These are phyloP conservation scores for Euproctis similis DNA, from an alignment of 2,888 invertebrate genomes.

Conservation along the genomic window DNA sequence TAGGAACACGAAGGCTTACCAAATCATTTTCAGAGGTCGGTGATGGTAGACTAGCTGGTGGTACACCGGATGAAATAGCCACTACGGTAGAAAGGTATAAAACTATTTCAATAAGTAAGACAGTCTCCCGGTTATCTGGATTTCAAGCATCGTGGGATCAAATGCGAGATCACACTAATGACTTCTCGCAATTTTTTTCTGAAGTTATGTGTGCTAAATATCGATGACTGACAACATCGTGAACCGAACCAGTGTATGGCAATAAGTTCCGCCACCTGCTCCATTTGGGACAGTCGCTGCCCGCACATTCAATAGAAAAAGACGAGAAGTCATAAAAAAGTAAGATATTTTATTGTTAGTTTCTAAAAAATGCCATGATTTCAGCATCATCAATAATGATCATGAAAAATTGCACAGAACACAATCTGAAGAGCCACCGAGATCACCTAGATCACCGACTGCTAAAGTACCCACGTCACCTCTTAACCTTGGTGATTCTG, in stretches of 20 bases:
- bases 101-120: too few relatives aligned
- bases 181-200: too few relatives aligned
- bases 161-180: too few relatives aligned
- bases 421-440: conserved; percentile 88
- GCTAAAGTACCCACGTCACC: conserved; percentile 66
- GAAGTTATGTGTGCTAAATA: too few relatives aligned
- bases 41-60: conserved; percentile 51
- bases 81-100: conserved; percentile 59
- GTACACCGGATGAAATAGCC: conserved; percentile 43
- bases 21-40: conserved; percentile 89
- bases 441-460: conserved; percentile 81
- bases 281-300: too few relatives aligned
- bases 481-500: conserved; percentile 57
- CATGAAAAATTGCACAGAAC: conserved; percentile 88
- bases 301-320: too few relatives aligned
- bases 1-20: conserved; percentile 80
- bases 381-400: conserved; percentile 64
- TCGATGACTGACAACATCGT: too few relatives aligned
- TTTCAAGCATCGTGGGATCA: too few relatives aligned
- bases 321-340: too few relatives aligned
- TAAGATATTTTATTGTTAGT: neutral
- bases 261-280: too few relatives aligned
- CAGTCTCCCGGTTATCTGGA: neutral
- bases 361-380: conserved; percentile 14
- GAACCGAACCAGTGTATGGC: too few relatives aligned